Percentiles rank a stretch among this genome's conserved stretches.
Evolutionary conservation across 2,888 invertebrate genomes (phyloP).

Genomic region (Pristionchus maxplancki): DNA sequence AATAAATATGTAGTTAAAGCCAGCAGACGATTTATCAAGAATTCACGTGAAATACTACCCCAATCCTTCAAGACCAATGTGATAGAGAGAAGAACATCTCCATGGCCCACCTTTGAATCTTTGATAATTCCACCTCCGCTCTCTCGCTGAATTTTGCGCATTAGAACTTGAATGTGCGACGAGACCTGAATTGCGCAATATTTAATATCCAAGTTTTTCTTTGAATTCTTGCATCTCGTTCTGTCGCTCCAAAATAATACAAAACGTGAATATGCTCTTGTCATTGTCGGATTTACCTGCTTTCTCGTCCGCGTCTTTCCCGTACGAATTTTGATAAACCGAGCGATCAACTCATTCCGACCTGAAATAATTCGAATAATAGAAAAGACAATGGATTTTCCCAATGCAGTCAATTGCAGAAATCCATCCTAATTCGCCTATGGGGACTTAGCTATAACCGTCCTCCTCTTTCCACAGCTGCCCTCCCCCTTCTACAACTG

Average conservation of each 20-base stretch:
- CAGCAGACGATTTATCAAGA: too few relatives aligned
- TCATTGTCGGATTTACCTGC: conserved; percentile 81
- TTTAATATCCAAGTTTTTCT: too few relatives aligned
- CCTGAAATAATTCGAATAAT: conserved; percentile 85
- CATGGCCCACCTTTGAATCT: conserved; percentile 61
- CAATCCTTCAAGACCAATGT: too few relatives aligned
- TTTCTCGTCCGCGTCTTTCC: conserved; percentile 99
- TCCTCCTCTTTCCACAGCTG: not conserved
- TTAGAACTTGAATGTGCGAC: conserved; percentile 99
- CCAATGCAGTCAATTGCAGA: not conserved
- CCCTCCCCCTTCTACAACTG: too few relatives aligned
- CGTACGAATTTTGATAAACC: conserved; percentile 99
- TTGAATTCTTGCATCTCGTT: too few relatives aligned
- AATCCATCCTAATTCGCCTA: not conserved
- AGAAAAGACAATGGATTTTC: too few relatives aligned
- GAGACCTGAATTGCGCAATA: conserved; percentile 91
- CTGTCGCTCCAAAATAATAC: too few relatives aligned
- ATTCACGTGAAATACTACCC: too few relatives aligned
- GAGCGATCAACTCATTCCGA: conserved; percentile 98
- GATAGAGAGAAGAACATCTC: too few relatives aligned
- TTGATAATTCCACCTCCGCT: conserved; percentile 86
- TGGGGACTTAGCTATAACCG: not conserved
- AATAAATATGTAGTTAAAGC: too few relatives aligned
- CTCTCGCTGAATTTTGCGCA: conserved; percentile 97
- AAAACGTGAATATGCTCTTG: too few relatives aligned